Base-by-base conservation (phyloP, 92 coral and sea anemone species). In the Pocillopora grandis region DNA sequence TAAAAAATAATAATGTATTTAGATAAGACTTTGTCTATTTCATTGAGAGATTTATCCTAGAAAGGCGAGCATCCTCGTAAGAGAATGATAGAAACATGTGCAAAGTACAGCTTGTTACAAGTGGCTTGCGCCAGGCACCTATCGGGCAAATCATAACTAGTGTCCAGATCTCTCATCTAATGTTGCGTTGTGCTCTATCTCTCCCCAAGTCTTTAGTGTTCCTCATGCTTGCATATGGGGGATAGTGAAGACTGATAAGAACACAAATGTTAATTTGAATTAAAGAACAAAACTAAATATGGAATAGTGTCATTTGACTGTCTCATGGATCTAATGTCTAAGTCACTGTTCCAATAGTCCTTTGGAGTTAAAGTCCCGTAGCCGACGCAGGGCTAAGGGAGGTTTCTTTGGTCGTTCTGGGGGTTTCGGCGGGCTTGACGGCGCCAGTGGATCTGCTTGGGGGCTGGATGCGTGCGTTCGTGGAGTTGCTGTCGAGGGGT, bases 1-100 rank as follows among this genome's bases (percentile, higher is more conserved):
- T 79, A 75, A 73, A 90, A 80, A 82, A 86, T 77, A 76, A 86
- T 82, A n/a, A n/a, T n/a, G n/a, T n/a, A n/a, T n/a, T 23, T 27
- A 27, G 27, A 27, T 27, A 27, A 27, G 27, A 27, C 27, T 27
- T 27, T 27, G 27, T 27, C 27, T 27, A 27, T 27, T 27, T 27
- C 27, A 27, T 27, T 1, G 27, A 27, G 27, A 27, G 27, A 27
- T 27, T 27, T 27, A 27, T 27, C 27, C 27, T 27, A 27, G 27
- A 27, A 27, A 27, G 27, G 27, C 27, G 27, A 27, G 27, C 27
- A 27, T 27, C 27, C 27, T 27, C 27, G 27, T 27, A 27, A 27
- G 27, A 27, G 27, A 27, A 27, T 27, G 27, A 27, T 27, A 27
- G 27, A 27, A 27, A 27, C 27, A 27, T 27, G 1, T 27, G 27